Evolutionary conservation across 2,888 invertebrate species (phyloP).

Genomic region (Gandaritis pyraliata): DNA sequence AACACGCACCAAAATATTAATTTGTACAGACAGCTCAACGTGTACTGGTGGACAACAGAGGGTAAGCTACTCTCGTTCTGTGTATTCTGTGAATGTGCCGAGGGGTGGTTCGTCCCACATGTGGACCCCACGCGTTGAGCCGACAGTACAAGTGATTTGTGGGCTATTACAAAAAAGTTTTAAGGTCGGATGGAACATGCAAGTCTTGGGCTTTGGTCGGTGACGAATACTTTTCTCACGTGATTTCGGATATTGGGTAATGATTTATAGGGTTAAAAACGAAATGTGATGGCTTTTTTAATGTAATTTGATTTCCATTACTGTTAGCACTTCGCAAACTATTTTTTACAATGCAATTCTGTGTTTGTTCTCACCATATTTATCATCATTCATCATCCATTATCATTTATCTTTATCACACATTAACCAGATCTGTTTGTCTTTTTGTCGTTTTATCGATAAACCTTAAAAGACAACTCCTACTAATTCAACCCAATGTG

Average conservation of each 20-base stretch:
- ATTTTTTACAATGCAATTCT: too few species aligned
- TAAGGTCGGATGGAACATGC: conserved; percentile 27
- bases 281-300: too few species aligned
- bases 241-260: conserved; percentile 21
- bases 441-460: too few species aligned
- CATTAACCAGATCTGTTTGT: too few species aligned
- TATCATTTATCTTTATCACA: too few species aligned
- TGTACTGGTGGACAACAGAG: conserved; percentile 14
- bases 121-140: conserved; percentile 78
- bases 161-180: conserved; percentile 62
- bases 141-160: conserved; percentile 74
- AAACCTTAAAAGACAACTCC: too few species aligned
- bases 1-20: conserved; percentile 23
- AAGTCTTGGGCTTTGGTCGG: conserved; percentile 25
- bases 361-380: too few species aligned
- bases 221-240: conserved; percentile 30
- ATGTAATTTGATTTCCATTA: too few species aligned
- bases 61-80: conserved; percentile 16
- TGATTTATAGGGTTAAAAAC: conserved; percentile 18
- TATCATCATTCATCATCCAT: too few species aligned
- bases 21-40: conserved; percentile 19
- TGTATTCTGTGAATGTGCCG: conserved; percentile 12
- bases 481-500: too few species aligned
- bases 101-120: conserved; percentile 64
- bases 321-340: too few species aligned